A percentile compares a stretch with the other conserved stretches of the same genome.
Conservation (phyloP, 2,888 invertebrate genomes). For the Rhamnusium bicolor region DNA sequence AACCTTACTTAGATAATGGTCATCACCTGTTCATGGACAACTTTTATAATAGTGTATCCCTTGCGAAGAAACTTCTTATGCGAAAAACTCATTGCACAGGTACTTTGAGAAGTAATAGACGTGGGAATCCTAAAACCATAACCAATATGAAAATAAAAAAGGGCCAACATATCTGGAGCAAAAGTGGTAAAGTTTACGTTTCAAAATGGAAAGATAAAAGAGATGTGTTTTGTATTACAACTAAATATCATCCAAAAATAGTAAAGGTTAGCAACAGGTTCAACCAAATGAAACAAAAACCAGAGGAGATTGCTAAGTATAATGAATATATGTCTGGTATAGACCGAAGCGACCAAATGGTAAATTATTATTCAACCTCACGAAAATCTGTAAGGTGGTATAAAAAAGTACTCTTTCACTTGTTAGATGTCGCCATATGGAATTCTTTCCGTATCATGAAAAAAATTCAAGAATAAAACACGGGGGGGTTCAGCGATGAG, state of each 20-base stretch:
- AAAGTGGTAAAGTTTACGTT: background rate
- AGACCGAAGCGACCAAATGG: slow-evolving; percentile 45
- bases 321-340: slow-evolving; percentile 48
- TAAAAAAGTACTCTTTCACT: slow-evolving; percentile 41
- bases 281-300: slow-evolving; percentile 39
- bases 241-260: slow-evolving; percentile 27
- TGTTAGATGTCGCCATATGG: slow-evolving; percentile 34
- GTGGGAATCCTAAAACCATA: slow-evolving; percentile 10
- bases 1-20: slow-evolving; percentile 33
- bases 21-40: slow-evolving; percentile 39
- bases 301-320: slow-evolving; percentile 41
- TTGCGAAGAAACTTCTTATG: slow-evolving; percentile 25
- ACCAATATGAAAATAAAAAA: slow-evolving; percentile 9
- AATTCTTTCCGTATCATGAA: slow-evolving; percentile 10
- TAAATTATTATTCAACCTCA: slow-evolving; percentile 39
- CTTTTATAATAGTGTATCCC: slow-evolving; percentile 34
- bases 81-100: slow-evolving; percentile 7
- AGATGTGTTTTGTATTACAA: slow-evolving; percentile 25
- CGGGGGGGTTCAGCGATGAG: background rate
- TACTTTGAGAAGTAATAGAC: slow-evolving; percentile 9
- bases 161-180: slow-evolving; percentile 20
- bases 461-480: background rate
- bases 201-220: slow-evolving; percentile 32
- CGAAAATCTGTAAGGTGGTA: slow-evolving; percentile 45
- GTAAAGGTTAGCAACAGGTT: slow-evolving; percentile 40